Evolutionary conservation across 2,113 vertebrate species (phyloP).

Genomic region (Oreochromis aureus): DNA sequence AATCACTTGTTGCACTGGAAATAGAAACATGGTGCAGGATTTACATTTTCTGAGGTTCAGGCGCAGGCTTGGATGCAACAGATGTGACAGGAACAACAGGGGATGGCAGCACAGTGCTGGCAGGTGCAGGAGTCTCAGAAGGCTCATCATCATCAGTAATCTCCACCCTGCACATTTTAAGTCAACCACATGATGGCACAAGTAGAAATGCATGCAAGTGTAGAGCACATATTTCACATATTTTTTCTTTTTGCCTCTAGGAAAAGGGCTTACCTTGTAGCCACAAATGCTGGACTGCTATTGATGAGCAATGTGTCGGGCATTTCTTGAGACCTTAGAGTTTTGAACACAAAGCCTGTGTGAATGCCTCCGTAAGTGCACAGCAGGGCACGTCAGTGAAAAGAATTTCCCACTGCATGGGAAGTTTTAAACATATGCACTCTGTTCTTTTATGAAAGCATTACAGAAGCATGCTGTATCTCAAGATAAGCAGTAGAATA

Average conservation of each 20-base stretch:
- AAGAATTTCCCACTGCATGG: not conserved
- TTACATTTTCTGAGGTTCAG: slow-evolving; percentile 6
- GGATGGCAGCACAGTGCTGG: not conserved
- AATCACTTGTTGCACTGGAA: not conserved
- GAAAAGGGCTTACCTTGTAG: slow-evolving; percentile 65
- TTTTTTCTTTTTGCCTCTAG: not conserved
- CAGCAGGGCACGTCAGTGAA: not conserved
- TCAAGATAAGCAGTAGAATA: not conserved
- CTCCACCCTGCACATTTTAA: slow-evolving; percentile 59
- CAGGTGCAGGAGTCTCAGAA: not conserved
- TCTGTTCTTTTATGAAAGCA: not conserved
- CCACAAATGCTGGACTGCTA: slow-evolving; percentile 55
- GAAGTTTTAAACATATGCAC: not conserved
- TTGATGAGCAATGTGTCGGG: not conserved
- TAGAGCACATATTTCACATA: not conserved
- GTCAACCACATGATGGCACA: not conserved
- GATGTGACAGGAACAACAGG: slow-evolving; percentile 1
- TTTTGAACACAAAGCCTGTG: not conserved
- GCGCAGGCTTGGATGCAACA: not conserved
- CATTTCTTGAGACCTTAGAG: slow-evolving; percentile 40
- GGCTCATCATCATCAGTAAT: slow-evolving; percentile 53
- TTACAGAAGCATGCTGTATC: not conserved
- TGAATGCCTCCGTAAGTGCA: not conserved
- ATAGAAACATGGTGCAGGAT: not conserved
- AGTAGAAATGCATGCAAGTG: not conserved